phyloP scores from a whole-genome alignment of 1,140 invertebrate species.

The Cheumatopsyche charites region DNA sequence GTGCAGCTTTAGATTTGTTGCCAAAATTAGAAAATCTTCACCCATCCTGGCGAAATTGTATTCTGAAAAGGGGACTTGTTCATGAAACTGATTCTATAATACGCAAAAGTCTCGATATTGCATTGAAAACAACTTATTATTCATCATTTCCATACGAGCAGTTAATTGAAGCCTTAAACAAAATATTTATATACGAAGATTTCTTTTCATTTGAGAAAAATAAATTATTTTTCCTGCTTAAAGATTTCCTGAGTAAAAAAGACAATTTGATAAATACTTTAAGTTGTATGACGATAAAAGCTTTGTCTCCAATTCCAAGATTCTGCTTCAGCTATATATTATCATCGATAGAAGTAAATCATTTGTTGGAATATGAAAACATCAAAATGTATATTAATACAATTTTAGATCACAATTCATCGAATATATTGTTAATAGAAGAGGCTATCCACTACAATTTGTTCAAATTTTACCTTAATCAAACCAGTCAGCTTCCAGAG shows the following conservation, averaged over 20 bases:
- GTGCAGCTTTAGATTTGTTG: constrained; percentile 50
- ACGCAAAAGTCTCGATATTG: constrained; percentile 36
- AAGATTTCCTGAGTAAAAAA: constrained; percentile 30
- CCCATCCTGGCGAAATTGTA: constrained; percentile 50
- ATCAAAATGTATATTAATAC: constrained; percentile 20
- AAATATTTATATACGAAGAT: constrained; percentile 43
- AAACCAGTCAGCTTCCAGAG: not conserved
- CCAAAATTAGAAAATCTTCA: constrained; percentile 47
- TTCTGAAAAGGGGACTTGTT: constrained; percentile 33
- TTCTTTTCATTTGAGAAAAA: constrained; percentile 32
- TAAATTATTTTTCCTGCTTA: constrained; percentile 32
- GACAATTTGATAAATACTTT: constrained; percentile 35
- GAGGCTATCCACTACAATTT: constrained; percentile 37
- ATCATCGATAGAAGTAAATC: not conserved
- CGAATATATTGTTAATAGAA: constrained; percentile 40
- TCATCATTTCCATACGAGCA: constrained; percentile 39
- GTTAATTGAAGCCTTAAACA: constrained; percentile 40
- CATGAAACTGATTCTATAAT: constrained; percentile 40
- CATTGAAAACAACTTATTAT: constrained; percentile 26
- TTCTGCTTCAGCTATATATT: constrained; percentile 40
- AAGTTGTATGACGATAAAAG: not conserved
- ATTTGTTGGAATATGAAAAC: constrained; percentile 19
- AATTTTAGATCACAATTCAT: constrained; percentile 33
- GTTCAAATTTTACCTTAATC: constrained; percentile 34
- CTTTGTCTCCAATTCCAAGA: constrained; percentile 39